Evolutionary conservation across 2,888 invertebrate species (phyloP), one percentile per base, ranked within the genome.

Genomic region (Artemia sinica): DNA sequence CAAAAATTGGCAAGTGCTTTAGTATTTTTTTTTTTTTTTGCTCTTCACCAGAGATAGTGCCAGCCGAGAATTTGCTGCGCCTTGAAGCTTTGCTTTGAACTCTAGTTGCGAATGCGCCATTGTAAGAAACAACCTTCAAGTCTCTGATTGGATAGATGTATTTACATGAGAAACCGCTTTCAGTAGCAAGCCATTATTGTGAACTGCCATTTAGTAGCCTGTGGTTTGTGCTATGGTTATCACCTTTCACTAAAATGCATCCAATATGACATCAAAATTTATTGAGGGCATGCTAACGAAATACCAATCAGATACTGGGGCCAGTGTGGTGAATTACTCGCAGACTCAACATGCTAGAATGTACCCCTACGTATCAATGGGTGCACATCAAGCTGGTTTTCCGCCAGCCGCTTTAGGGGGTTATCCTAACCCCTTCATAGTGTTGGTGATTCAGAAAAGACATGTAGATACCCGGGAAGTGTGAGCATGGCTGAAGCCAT

Each of bases 261-360:
- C 72, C 79, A 87, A 86, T 85, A 92, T 92, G 91, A 89, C 87
- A 86, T 91, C 91, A 85, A 92, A 91, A 86, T 92, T 91, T 85
- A 89, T 92, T 84, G 91, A 92, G 89, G 91, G 90, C 84, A 91
- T 92, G 90, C 88, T 92, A 83, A 91, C 91, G 77, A 92, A 92
- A 85, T 92, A 92, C 83, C 89, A 84, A 83, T 76, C 77, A 79
- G 83, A 83, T 77, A 81, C 82, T 75, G 76, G 75, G 50, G 71
- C 71, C 70, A 67, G 71, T 51, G 73, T 72, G 63, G 76, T 76
- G 71, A 76, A 81, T 85, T 84, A 80, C 81, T 84, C 72, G 75
- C 58, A 58, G 18, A 83, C 84, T 76, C 73, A 76, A 73, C 73
- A 74, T 73, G 84, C 86, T 76, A 87, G 90, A 82, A 91, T 91